These are phyloP conservation scores for Aphaenogaster rudis DNA, from an alignment of 1,140 invertebrate species.

Conservation along the genomic window DNA sequence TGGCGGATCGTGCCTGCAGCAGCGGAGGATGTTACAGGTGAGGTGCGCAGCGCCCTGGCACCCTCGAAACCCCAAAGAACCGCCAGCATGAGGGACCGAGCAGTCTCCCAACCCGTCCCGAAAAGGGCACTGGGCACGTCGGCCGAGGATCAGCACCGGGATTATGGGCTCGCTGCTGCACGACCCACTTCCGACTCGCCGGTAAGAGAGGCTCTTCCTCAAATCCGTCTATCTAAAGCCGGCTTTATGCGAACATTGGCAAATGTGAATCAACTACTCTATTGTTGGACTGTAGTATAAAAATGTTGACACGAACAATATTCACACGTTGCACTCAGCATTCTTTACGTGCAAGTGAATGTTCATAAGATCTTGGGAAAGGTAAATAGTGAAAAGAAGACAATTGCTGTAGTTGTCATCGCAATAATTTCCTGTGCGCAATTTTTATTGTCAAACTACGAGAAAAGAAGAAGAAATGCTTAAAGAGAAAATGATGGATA, in stretches of 20 bases:
- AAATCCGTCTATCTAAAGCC: not conserved
- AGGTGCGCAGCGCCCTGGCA: slow-evolving; percentile 92
- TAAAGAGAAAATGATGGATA: not conserved
- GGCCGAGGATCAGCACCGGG: slow-evolving; percentile 67
- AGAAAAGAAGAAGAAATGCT: not conserved
- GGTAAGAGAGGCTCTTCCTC: slow-evolving; percentile 66
- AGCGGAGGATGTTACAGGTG: slow-evolving; percentile 89
- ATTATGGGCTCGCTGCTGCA: slow-evolving; percentile 76
- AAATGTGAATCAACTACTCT: not conserved
- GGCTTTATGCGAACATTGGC: not conserved
- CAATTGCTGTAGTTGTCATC: not conserved
- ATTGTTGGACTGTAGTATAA: not conserved
- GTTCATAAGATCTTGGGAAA: not conserved
- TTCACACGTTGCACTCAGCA: not conserved
- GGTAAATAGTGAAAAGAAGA: not conserved
- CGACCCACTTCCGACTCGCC: slow-evolving; percentile 79
- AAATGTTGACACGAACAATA: not conserved
- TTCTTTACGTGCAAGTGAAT: not conserved
- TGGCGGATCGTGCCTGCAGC: slow-evolving; percentile 86
- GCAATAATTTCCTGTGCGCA: not conserved
- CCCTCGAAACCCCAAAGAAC: slow-evolving; percentile 93
- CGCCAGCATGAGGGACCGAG: slow-evolving; percentile 92
- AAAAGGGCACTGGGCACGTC: slow-evolving; percentile 74
- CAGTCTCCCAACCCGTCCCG: slow-evolving; percentile 74
- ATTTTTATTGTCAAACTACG: not conserved